Evolutionary conservation across 2,797 vertebrate species (phyloP).

Genomic region (Erithacus rubecula): DNA sequence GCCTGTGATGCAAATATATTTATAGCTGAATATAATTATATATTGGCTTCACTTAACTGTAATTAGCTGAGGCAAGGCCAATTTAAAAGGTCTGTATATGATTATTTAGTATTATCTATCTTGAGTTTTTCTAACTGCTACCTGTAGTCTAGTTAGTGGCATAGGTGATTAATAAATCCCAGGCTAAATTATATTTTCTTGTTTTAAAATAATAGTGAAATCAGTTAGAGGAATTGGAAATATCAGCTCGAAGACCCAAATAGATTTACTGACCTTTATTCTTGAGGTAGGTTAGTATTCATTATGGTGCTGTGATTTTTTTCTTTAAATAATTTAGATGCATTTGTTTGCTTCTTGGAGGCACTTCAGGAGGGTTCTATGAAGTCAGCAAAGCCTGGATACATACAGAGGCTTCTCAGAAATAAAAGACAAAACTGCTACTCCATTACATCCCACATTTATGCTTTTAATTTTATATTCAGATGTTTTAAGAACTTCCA

Average conservation of each 20-base stretch:
- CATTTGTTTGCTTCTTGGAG: neutral
- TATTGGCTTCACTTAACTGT: neutral
- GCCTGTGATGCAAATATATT: neutral
- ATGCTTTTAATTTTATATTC: neutral
- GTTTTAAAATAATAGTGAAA: neutral
- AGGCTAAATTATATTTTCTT: neutral
- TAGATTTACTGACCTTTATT: constrained; percentile 41
- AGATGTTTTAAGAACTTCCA: constrained; percentile 10
- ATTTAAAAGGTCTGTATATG: neutral
- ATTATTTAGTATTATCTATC: neutral
- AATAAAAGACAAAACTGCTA: neutral
- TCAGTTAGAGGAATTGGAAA: constrained; percentile 20
- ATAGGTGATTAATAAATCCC: neutral
- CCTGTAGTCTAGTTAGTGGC: neutral
- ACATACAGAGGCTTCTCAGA: neutral
- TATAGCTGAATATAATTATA: neutral
- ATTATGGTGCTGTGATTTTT: neutral
- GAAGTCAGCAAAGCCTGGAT: neutral
- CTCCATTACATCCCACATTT: neutral
- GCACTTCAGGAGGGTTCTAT: constrained; percentile 20
- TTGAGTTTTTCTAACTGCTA: neutral
- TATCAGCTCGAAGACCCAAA: constrained; percentile 15
- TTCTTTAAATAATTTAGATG: constrained; percentile 56
- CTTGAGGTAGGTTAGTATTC: neutral
- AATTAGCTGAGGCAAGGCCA: neutral